Evolutionary conservation across 2,797 vertebrate species (phyloP).

Genomic region (Melanotaenia parkinsoni): DNA sequence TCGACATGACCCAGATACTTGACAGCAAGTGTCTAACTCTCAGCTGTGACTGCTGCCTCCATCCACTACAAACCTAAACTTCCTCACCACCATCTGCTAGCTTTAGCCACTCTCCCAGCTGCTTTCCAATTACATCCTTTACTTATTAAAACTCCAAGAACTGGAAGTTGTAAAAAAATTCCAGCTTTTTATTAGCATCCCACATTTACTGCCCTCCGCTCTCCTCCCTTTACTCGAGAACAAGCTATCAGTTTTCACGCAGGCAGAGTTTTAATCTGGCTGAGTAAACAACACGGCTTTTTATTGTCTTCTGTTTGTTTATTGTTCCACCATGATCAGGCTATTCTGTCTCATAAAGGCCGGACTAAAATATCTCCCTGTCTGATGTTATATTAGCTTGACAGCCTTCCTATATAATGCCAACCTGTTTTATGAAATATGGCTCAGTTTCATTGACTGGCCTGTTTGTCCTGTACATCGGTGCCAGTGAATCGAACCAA

Average conservation of each 20-base stretch:
- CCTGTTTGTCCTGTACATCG: constrained; percentile 57
- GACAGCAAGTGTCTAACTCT: not conserved
- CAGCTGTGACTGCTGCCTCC: not conserved
- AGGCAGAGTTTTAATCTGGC: constrained; percentile 61
- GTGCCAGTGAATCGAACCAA: constrained; percentile 33
- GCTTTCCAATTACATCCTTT: constrained; percentile 48
- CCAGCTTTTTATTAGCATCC: constrained; percentile 59
- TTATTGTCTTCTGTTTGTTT: constrained; percentile 66
- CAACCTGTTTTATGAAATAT: constrained; percentile 55
- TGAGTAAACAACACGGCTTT: constrained; percentile 62
- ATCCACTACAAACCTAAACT: not conserved
- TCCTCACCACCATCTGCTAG: constrained; percentile 7
- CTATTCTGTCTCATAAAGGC: constrained; percentile 61
- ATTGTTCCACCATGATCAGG: constrained; percentile 64
- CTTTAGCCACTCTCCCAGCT: constrained; percentile 34
- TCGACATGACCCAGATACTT: not conserved
- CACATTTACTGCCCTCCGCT: constrained; percentile 45
- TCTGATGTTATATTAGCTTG: constrained; percentile 50
- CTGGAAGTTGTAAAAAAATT: constrained; percentile 57
- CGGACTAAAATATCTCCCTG: constrained; percentile 45
- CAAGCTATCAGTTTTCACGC: constrained; percentile 39
- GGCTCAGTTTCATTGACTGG: constrained; percentile 52
- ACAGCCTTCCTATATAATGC: constrained; percentile 37
- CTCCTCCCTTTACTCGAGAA: constrained; percentile 30
- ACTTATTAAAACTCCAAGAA: constrained; percentile 60